Conservation (phyloP, 2,888 invertebrate genomes). For the Pediacus dermestoides region DNA sequence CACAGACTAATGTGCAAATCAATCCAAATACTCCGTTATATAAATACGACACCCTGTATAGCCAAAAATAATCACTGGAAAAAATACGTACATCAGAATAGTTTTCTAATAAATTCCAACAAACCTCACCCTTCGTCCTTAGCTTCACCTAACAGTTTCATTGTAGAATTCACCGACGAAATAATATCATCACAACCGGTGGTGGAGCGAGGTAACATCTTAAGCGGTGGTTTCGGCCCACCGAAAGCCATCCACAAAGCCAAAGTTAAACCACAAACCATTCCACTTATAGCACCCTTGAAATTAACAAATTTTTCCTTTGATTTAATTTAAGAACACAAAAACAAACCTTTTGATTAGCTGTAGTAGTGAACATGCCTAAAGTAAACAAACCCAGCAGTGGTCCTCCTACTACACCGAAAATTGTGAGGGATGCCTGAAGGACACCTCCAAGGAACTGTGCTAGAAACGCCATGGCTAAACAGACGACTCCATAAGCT, state of each 20-base stretch:
- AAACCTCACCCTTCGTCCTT: conserved; percentile 13
- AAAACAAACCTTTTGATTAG: conserved; percentile 66
- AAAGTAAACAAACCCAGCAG: conserved; percentile 80
- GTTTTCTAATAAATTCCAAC: conserved; percentile 2
- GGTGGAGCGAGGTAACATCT: conserved; percentile 56
- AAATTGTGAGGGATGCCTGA: conserved; percentile 81
- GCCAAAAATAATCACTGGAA: conserved; percentile 56
- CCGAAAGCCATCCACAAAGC: conserved; percentile 86
- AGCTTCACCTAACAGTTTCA: too few relatives aligned
- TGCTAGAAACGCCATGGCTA: conserved; percentile 79
- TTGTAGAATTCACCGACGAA: conserved; percentile 3
- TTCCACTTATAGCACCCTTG: conserved; percentile 67
- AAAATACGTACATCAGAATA: conserved; percentile 9
- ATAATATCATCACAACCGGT: conserved; percentile 53
- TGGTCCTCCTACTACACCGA: conserved; percentile 85
- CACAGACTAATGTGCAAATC: conserved; percentile 51
- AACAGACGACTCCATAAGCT: conserved; percentile 68
- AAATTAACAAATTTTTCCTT: conserved; percentile 30
- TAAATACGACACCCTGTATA: conserved; percentile 70
- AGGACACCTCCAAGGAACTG: conserved; percentile 81
- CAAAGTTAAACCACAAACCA: conserved; percentile 61
- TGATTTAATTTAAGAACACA: too few relatives aligned
- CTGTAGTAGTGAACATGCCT: conserved; percentile 75
- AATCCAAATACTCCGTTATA: conserved; percentile 64
- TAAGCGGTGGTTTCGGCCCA: conserved; percentile 63